phyloP scores from a whole-genome alignment of 2,888 invertebrate species.

The Nowickia ferox region DNA sequence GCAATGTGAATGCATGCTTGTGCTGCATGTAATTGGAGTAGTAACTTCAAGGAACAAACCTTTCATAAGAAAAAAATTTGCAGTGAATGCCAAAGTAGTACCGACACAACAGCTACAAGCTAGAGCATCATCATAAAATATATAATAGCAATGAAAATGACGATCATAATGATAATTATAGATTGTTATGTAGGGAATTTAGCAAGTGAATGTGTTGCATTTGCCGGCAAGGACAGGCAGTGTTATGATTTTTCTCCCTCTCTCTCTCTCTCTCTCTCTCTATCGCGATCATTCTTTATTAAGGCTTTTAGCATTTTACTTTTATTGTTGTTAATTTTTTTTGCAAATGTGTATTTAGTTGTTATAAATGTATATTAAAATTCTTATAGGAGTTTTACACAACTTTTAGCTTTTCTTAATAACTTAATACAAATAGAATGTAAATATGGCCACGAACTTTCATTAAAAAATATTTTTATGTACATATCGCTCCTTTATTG shows the following conservation, averaged over 20 bases:
- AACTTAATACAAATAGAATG: constrained; percentile 21
- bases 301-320: background rate
- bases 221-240: constrained; percentile 57
- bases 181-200: constrained; percentile 63
- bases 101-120: background rate
- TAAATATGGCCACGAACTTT: background rate
- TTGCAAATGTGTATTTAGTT: background rate
- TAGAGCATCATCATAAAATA: constrained; percentile 42
- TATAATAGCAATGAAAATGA: constrained; percentile 46
- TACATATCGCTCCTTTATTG: no score
- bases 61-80: constrained; percentile 11
- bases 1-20: background rate
- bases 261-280: no score
- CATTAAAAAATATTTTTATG: background rate
- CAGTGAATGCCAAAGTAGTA: constrained; percentile 19
- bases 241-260: constrained; percentile 38
- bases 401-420: constrained; percentile 30
- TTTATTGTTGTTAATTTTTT: background rate
- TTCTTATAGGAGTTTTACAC: constrained; percentile 43
- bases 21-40: constrained; percentile 64
- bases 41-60: constrained; percentile 68
- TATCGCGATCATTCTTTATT: no score
- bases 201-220: constrained; percentile 56
- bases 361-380: constrained; percentile 22
- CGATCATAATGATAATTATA: constrained; percentile 66